Percentiles rank a stretch among this genome's conserved stretches.
Evolutionary conservation across 2,113 vertebrate genomes (phyloP).

Genomic region (Lanius collurio): DNA sequence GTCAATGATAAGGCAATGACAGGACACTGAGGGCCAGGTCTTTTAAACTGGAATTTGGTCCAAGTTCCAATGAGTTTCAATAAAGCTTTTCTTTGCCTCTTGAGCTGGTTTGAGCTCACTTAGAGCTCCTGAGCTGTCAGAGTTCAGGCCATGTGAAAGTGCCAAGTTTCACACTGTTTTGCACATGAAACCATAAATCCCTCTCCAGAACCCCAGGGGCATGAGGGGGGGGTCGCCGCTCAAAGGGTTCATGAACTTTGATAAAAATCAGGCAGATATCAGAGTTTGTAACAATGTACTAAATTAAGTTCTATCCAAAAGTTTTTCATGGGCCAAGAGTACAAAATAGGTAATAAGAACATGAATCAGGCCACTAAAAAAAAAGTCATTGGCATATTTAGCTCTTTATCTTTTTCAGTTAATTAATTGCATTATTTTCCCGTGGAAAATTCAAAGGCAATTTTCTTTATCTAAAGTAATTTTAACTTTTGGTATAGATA

Average conservation of each 20-base stretch:
- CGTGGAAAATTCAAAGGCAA: neutral
- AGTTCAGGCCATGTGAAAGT: neutral
- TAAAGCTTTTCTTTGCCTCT: constrained; percentile 7
- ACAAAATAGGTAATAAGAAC: neutral
- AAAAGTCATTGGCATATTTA: neutral
- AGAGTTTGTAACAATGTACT: neutral
- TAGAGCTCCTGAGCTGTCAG: neutral
- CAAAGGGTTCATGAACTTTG: constrained; percentile 57
- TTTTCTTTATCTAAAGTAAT: neutral
- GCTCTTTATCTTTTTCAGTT: neutral
- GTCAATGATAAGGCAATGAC: neutral
- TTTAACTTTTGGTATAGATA: neutral
- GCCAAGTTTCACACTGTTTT: constrained; percentile 62
- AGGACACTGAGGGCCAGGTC: neutral
- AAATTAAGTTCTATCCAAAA: neutral
- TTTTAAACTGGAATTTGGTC: neutral
- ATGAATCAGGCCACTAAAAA: neutral
- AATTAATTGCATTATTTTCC: neutral
- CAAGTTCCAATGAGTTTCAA: neutral
- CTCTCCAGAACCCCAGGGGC: constrained; percentile 17
- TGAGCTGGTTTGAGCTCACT: neutral
- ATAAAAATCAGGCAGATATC: constrained; percentile 5
- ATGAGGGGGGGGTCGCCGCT: neutral
- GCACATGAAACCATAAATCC: constrained; percentile 54
- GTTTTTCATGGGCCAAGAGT: neutral